Base-by-base conservation (phyloP, 2,797 vertebrate species). In the Betta splendens region DNA sequence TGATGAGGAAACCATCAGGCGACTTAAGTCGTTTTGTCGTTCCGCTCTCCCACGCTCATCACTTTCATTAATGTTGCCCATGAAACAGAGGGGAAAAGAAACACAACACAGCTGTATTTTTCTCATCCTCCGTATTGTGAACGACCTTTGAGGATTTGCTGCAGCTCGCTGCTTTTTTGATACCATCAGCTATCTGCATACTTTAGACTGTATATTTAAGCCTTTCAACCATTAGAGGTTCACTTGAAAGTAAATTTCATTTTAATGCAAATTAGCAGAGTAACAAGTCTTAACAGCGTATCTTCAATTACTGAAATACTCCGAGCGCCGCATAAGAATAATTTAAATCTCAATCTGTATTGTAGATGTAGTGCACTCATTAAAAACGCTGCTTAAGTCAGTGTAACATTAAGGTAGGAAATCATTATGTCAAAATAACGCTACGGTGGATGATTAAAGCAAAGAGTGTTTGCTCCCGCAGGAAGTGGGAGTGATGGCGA, bases 221-320 rank as follows among this genome's bases (percentile, higher is more conserved):
- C 39, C 49, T 48, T 71, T 57, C 23, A 42, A 37, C 59, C 48
- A 68, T 72, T 62, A 53, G 40, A 73, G 51, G 32, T 35, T 50
- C 58, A 64, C 46, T 63, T 62, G 38, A 67, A 69, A 65, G 55
- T 60, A 46, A 53, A 64, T 59, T 64, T 52, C n/a, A 77, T 81
- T 80, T 68, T 21, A 51, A 79, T 76, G 71, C 49, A 75, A 66
- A 78, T 71, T 45, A 56, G 48, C 33, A 35, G 49, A 63, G 56
- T 53, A 55, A 72, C 33, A 26, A 23, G 10, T 50, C 58, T 67
- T 78, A 29, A 55, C 40, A 50, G 38, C n/a, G 71, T 43, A 43
- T 61, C 64, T 71, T 74, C 44, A 85, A 73, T 84, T 77, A 83
- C 47, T 25, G 44, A 64, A 63, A 73, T 22, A 37, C 35, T 49